These are phyloP conservation scores for Gymnocheta viridis DNA, from an alignment of 2,888 invertebrate species.

Conservation along the genomic window DNA sequence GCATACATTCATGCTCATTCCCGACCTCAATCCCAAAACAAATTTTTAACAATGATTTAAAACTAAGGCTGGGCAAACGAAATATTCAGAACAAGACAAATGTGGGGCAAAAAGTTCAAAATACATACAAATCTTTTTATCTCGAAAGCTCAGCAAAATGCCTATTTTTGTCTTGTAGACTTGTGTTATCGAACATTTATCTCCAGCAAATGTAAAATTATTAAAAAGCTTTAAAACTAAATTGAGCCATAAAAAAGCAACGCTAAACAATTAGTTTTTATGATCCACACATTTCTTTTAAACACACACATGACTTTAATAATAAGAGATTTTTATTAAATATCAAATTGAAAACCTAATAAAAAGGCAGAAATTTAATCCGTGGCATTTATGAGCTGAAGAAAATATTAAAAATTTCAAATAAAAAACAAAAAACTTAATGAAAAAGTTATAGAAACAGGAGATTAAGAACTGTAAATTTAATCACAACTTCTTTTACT, in stretches of 20 bases:
- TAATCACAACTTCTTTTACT: conserved; percentile 63
- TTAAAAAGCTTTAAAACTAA: conserved; percentile 36
- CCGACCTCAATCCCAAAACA: too few relatives aligned
- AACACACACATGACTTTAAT: conserved; percentile 13
- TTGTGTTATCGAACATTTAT: background rate
- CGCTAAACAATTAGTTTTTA: conserved; percentile 19
- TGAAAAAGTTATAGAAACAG: conserved; percentile 16
- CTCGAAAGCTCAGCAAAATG: too few relatives aligned
- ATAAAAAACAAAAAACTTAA: conserved; percentile 19
- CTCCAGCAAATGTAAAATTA: background rate
- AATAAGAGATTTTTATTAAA: conserved; percentile 7
- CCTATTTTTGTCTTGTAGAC: too few relatives aligned
- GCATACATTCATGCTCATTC: too few relatives aligned
- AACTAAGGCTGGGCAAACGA: too few relatives aligned
- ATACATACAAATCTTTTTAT: too few relatives aligned
- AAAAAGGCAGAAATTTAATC: conserved; percentile 36
- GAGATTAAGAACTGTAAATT: conserved; percentile 56
- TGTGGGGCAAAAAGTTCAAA: too few relatives aligned
- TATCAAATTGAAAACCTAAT: conserved; percentile 6
- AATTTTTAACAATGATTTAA: too few relatives aligned
- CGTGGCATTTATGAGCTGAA: conserved; percentile 39
- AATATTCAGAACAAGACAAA: too few relatives aligned
- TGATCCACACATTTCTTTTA: conserved; percentile 46
- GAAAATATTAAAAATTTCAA: too few relatives aligned
- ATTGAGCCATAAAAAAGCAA: conserved; percentile 36